Evolutionary conservation across 2,888 invertebrate genomes (phyloP), one percentile per base, ranked within the genome.

Genomic region (Harpagoxenus sublaevis): DNA sequence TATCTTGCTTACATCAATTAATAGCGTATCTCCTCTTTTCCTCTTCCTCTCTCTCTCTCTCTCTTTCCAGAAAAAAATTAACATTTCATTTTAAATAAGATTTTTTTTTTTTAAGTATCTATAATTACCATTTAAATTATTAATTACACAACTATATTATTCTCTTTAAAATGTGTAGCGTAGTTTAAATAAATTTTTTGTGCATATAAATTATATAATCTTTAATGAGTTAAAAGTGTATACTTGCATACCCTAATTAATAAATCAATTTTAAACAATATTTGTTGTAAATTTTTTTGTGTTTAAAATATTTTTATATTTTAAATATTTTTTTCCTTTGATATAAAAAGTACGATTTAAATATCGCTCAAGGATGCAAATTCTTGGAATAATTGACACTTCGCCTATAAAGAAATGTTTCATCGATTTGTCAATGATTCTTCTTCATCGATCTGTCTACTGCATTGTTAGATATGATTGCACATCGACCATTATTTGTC

Each of bases 401-500:
- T 77, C 3, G 39, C 23, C 31, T 18, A 12, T 31, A 66, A 15
- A 66, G 9, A n/a, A 70, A 28, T 55, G n/a, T 60, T 60, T 60
- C 18, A 60, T 74, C 60, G 31, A 68, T 42, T 39, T 68, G 28
- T 15, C 39, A 42, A 12, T 42, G n/a, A 18, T 48, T 48, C 51
- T 77, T 66, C 18, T 18, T 39, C 18, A 51, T 77, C 51, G 18
- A 75, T 55, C 23, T 48, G 3, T 63, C 15, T 78, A 18, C n/a
- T 5, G 48, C 51, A 53, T 78, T 78, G 68, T 68, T 78, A 68
- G 42, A 68, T 15, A 68, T 28, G 68, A 9, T 57, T 55, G 45
- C n/a, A 55, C 28, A 42, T 55, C 35, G 23, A 28, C 35, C 23
- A 77, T 77, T 68, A 68, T 55, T 42, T n/a, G 57, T 42, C 57